Percentiles rank a stretch among this genome's conserved stretches.
Evolutionary conservation across 53 echinoderm and acorn worm species (phyloP).

Genomic region (Astropecten irregularis): DNA sequence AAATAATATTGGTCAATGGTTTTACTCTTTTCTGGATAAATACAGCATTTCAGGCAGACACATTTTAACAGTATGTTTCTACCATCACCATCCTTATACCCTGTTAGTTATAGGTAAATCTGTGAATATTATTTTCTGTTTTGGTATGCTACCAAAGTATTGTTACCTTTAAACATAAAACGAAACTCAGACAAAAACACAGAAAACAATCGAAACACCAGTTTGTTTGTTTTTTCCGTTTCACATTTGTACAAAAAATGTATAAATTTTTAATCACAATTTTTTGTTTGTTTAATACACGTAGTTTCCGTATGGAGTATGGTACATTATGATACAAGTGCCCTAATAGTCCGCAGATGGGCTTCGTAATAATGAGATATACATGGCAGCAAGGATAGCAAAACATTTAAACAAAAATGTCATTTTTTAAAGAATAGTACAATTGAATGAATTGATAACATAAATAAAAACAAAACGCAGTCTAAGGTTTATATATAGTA

Average conservation of each 20-base stretch:
- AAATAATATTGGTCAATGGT: no score
- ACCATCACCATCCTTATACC: no score
- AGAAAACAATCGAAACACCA: neutral
- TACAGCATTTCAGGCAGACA: no score
- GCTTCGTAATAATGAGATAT: conserved; percentile 10
- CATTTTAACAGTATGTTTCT: no score
- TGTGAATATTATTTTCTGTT: no score
- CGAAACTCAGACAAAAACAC: no score
- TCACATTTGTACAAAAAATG: conserved; percentile 57
- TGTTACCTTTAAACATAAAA: no score
- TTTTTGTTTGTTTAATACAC: conserved; percentile 7
- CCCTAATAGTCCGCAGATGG: neutral
- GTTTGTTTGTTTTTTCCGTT: neutral
- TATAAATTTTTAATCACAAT: conserved; percentile 53
- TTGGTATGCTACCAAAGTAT: no score
- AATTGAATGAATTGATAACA: conserved; percentile 19
- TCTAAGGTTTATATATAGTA: no score
- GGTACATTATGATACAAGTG: conserved; percentile 33
- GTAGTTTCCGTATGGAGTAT: conserved; percentile 29
- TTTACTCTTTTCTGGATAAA: no score
- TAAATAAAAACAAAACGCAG: neutral
- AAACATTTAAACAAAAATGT: no score
- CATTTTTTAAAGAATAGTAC: neutral
- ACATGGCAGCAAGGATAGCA: conserved; percentile 37
- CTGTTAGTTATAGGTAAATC: no score